Evolutionary conservation across 2,797 vertebrate species (phyloP), one percentile per base, ranked within the genome.

Genomic region (Semotilus atromaculatus): DNA sequence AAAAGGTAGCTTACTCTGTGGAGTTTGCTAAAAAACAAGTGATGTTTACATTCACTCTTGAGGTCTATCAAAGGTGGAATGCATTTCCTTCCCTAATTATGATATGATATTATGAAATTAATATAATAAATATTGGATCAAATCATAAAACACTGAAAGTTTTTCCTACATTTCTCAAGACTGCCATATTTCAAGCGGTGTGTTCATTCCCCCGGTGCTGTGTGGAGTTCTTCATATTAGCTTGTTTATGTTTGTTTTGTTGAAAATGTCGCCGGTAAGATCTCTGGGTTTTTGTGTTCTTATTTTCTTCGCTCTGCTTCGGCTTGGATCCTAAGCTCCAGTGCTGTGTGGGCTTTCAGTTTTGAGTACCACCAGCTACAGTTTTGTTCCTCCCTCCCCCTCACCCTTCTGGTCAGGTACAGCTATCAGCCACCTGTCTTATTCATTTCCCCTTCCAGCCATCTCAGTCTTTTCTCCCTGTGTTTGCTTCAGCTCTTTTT

Each of bases 371-470:
- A 96, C 96, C 95, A 96, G 96, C 95, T 97, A 96, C 97, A 97
- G 96, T 96, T 98, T 98, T 97, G 96, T 97, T 85, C 97, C 97
- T 96, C 97, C 97, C 95, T 97, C 97, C 93, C 96, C 96, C 92
- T 95, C 96, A 96, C 97, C 97, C 95, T 99, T 98, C 97, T 99
- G 98, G 97, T 99, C 98, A 99, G 98, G 98, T 99, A 99, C 96
- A 93, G 93, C 93, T 94, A 93, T 91, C 86, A 38, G 88, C 89
- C 86, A 91, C 83, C 86, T 78, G 73, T 83, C 73, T 86, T 83
- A 75, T 66, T 70, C 31, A 72, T 64, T 77, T 72, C 18, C 62
- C 64, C 60, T 5, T 62, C 88, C 40, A 66, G 36, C 82, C 80
- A 82, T 48, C 82, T 84, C 90, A 88, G 88, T 60, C 66, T 71